Conservation (phyloP, 2,797 vertebrate genomes). For the Notamacropus eugenii region DNA sequence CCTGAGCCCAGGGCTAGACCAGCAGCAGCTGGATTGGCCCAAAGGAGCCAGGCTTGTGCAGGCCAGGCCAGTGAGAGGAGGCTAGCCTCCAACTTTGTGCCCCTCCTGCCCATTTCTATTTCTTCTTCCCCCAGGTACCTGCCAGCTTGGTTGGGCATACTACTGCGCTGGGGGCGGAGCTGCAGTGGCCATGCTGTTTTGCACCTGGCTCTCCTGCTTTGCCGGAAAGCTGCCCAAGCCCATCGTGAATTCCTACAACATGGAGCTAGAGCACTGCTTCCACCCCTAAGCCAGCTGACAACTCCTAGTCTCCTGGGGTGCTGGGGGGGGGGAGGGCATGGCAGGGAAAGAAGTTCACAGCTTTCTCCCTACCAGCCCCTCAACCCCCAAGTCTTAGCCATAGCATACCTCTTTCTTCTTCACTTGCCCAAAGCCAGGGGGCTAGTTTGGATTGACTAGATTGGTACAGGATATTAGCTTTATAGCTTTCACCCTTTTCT, state of each 20-base stretch:
- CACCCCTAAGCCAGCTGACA: constrained; percentile 63
- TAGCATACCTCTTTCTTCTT: background rate
- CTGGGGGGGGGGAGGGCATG: background rate
- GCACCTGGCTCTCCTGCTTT: constrained; percentile 81
- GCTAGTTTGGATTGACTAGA: constrained; percentile 11
- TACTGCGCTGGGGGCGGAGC: constrained; percentile 81
- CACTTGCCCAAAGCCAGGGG: constrained; percentile 5
- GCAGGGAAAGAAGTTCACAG: background rate
- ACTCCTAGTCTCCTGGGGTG: background rate
- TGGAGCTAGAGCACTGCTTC: constrained; percentile 72
- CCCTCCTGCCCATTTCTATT: background rate
- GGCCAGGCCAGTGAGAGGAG: background rate
- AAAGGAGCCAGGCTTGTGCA: background rate
- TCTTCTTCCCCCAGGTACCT: constrained; percentile 74
- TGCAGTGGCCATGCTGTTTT: constrained; percentile 80
- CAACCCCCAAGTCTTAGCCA: background rate
- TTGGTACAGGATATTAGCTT: constrained; percentile 12
- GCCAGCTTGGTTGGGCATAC: constrained; percentile 81
- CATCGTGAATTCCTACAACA: constrained; percentile 67
- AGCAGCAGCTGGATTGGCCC: background rate
- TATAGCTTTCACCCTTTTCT: constrained; percentile 12
- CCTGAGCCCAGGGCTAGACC: background rate
- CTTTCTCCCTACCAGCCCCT: background rate
- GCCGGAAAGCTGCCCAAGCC: constrained; percentile 79
- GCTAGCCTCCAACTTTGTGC: background rate